These are phyloP conservation scores for Clamator glandarius DNA, from an alignment of 2,797 vertebrate species.

Conservation along the genomic window DNA sequence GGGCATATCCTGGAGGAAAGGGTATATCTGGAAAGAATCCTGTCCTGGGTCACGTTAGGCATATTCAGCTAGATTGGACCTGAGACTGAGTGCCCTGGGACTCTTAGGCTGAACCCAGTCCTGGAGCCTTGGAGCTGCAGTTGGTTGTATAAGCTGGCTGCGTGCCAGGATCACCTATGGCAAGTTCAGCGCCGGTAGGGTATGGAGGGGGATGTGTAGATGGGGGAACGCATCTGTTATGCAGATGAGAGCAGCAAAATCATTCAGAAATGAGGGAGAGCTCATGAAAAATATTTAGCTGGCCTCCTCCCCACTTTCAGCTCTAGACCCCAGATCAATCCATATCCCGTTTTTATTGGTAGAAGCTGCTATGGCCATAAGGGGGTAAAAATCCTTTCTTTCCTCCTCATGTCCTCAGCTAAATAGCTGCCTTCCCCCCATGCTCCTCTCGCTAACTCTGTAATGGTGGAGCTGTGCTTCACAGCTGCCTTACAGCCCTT, in stretches of 20 bases:
- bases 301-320: background rate
- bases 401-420: background rate
- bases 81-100: constrained; percentile 3
- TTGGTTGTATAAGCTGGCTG: constrained; percentile 35
- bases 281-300: background rate
- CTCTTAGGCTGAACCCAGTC: background rate
- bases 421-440: background rate
- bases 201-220: background rate
- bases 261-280: constrained; percentile 10
- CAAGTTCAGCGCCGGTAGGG: background rate
- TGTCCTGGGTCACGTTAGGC: background rate
- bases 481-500: background rate
- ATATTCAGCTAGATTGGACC: background rate
- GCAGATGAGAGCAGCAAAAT: constrained; percentile 33
- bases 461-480: background rate
- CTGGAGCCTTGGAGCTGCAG: background rate
- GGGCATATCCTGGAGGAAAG: constrained; percentile 5
- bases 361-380: background rate
- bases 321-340: background rate
- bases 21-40: background rate
- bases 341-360: rapidly evolving
- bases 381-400: background rate
- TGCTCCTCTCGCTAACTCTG: background rate
- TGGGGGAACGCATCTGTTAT: constrained; percentile 47
- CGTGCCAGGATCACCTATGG: constrained; percentile 45